Evolutionary conservation across 2,888 invertebrate genomes (phyloP).

Genomic region (Cinara cedri): DNA sequence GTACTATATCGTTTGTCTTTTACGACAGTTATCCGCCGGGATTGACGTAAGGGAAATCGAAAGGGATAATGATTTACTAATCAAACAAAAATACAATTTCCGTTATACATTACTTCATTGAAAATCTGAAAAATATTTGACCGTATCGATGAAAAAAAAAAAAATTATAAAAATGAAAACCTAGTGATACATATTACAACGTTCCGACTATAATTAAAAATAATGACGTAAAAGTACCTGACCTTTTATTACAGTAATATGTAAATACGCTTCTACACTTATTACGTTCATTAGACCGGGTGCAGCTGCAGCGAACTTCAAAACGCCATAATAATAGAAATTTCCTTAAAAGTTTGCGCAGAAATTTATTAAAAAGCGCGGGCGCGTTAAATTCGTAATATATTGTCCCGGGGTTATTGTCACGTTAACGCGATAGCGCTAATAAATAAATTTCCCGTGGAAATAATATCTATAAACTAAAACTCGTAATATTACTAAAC

Average conservation of each 20-base stretch:
- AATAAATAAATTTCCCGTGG: constrained; percentile 11
- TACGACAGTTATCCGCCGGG: no score
- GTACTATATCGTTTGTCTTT: background rate
- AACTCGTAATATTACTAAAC: background rate
- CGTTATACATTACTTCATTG: no score
- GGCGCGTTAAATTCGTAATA: background rate
- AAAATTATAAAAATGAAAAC: no score
- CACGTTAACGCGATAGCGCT: background rate
- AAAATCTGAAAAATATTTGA: no score
- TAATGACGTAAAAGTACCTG: no score
- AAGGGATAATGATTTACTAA: background rate
- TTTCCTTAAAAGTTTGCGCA: background rate
- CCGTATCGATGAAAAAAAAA: no score
- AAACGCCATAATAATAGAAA: background rate
- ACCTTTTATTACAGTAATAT: no score
- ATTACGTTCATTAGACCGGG: no score
- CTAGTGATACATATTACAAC: no score
- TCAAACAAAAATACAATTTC: background rate
- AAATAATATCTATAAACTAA: constrained; percentile 20
- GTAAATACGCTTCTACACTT: no score
- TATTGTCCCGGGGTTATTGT: background rate
- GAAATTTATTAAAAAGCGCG: background rate
- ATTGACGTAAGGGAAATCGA: background rate
- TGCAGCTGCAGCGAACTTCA: no score
- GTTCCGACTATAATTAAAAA: no score